A percentile compares a stretch with the other conserved stretches of the same genome.
phyloP scores from a whole-genome alignment of 2,797 vertebrate genomes.

The Siniperca obscura region DNA sequence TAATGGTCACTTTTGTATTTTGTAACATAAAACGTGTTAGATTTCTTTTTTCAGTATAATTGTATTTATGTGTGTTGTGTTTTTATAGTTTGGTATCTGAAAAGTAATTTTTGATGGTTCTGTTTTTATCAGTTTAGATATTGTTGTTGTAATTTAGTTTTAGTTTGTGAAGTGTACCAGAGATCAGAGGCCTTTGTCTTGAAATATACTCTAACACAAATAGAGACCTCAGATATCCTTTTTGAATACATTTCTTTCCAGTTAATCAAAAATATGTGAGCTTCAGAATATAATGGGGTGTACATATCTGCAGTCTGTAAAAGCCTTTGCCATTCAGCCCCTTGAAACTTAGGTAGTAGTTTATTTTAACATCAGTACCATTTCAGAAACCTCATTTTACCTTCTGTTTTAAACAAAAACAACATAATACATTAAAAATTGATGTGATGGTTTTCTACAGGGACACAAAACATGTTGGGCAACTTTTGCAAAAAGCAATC shows the following conservation, averaged over 20 bases:
- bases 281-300: not conserved
- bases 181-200: not conserved
- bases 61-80: not conserved
- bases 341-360: not conserved
- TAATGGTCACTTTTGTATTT: conserved; percentile 12
- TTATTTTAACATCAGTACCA: conserved; percentile 26
- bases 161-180: not conserved
- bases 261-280: not conserved
- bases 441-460: conserved; percentile 33
- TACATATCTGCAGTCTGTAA: not conserved
- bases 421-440: conserved; percentile 34
- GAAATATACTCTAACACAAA: conserved; percentile 2
- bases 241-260: not conserved
- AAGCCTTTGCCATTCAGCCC: conserved; percentile 2
- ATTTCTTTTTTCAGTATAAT: conserved; percentile 1
- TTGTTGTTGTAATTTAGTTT: not conserved
- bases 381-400: not conserved
- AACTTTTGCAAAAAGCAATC: conserved; percentile 70
- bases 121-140: not conserved
- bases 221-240: not conserved
- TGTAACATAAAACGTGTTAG: not conserved
- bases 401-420: conserved; percentile 19
- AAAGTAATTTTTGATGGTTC: conserved; percentile 1
- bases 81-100: conserved; percentile 1
- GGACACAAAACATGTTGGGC: conserved; percentile 56